Base-by-base conservation (phyloP, 1,140 invertebrate species). In the Palaemon carinicauda region DNA sequence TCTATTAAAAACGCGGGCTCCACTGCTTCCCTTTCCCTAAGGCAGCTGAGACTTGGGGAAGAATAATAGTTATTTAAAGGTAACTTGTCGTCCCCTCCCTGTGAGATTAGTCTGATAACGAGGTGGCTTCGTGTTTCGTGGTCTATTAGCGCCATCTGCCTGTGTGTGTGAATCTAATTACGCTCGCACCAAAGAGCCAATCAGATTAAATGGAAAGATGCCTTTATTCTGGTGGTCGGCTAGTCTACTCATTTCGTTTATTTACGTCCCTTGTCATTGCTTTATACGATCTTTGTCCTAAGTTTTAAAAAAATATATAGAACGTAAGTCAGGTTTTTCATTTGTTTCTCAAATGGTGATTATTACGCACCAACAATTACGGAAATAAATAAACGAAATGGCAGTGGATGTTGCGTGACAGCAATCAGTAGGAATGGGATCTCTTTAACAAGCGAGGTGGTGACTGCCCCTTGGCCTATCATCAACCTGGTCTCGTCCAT, bases 131-230 rank as follows among this genome's bases (percentile, higher is more conserved):
- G 82, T 83, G 82, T 83, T 83, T 83, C 82, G 31, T 56, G 82
- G 50, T 29, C 82, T 83, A 83, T 83, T 83, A 83, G 82, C 82
- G 82, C 71, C 82, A 83, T 83, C 82, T 83, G 82, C 65, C 82
- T 83, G 41, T 41, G 41, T 53, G 82, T 83, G 82, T 83, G 82
- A 83, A 83, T 83, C 82, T 83, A 83, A 83, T 83, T 83, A 83
- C 82, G 71, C 31, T 51, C 53, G 29, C 73, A 75, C 82, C 82
- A 77, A 77, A 83, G 73, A 83, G 82, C 82, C 82, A 83, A 83
- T 83, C 82, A 83, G 82, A 83, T 83, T 83, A 83, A 83, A 83
- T 83, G 82, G 75, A 73, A 83, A 75, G 82, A 69, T 83, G 75
- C 29, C 65, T 31, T 24, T 27, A 24, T 15, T 24, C 24, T 27